Evolutionary conservation across 2,888 invertebrate species (phyloP).

Genomic region (Omphaloscelis lunosa): DNA sequence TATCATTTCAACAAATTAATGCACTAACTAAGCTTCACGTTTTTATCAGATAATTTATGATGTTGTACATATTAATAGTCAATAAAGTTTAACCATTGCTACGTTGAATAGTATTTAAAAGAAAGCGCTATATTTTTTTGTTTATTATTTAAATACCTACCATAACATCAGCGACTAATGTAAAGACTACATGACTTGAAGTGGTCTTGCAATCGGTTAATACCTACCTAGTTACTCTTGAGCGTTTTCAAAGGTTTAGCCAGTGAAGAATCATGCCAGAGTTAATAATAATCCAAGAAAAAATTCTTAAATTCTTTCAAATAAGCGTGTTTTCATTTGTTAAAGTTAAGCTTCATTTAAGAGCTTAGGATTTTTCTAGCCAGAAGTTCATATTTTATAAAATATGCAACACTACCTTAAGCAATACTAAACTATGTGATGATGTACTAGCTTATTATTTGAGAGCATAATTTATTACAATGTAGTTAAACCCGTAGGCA

Average conservation of each 20-base stretch:
- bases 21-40: not conserved
- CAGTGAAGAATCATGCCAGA: too few relatives aligned
- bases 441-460: conserved; percentile 13
- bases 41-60: not conserved
- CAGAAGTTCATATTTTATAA: not conserved
- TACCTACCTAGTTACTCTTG: not conserved
- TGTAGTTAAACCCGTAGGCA: conserved; percentile 14
- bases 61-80: not conserved
- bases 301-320: not conserved
- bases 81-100: not conserved
- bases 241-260: not conserved
- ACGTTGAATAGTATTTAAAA: not conserved
- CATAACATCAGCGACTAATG: not conserved
- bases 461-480: conserved; percentile 18
- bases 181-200: not conserved
- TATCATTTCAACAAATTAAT: conserved; percentile 25
- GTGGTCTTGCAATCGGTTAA: not conserved
- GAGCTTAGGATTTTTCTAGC: not conserved
- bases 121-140: not conserved
- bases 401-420: not conserved
- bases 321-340: not conserved
- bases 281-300: not conserved
- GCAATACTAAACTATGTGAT: not conserved
- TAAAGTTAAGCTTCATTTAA: not conserved
- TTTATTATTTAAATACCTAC: not conserved